phyloP scores from a whole-genome alignment of 2,797 vertebrate genomes.

The Chaenodraco wilsoni region DNA sequence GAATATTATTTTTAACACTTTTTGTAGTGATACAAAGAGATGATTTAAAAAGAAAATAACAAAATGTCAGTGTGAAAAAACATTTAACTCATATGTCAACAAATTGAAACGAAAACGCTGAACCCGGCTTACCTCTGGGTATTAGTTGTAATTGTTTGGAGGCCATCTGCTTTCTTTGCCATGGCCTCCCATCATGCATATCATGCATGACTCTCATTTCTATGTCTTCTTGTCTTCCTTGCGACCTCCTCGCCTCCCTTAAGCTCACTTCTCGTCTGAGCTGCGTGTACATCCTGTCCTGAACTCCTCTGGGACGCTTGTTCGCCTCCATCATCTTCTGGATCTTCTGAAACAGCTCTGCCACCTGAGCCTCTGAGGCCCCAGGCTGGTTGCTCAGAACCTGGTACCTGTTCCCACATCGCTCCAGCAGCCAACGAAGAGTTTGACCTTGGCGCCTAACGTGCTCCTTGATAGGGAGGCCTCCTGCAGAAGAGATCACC shows the following conservation, averaged over 20 bases:
- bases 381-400: constrained; percentile 15
- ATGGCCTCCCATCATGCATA: neutral
- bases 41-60: too few relatives aligned
- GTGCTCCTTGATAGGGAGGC: constrained; percentile 32
- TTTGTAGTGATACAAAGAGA: too few relatives aligned
- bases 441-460: constrained; percentile 25
- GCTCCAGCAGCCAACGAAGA: constrained; percentile 57
- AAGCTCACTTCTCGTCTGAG: constrained; percentile 19
- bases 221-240: neutral
- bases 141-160: neutral
- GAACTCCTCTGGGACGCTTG: neutral
- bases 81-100: too few relatives aligned
- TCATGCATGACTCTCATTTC: constrained; percentile 14
- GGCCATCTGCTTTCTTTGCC: neutral
- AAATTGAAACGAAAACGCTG: too few relatives aligned
- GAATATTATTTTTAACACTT: too few relatives aligned
- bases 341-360: constrained; percentile 47
- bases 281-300: constrained; percentile 10
- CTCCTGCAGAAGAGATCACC: constrained; percentile 19
- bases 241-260: neutral
- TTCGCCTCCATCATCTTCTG: constrained; percentile 21
- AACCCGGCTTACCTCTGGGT: constrained; percentile 15
- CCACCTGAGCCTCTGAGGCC: neutral
- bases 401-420: constrained; percentile 62
- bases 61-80: too few relatives aligned